These are phyloP conservation scores for Notarius lentiginosus DNA, from an alignment of 2,113 vertebrate species.

Conservation along the genomic window DNA sequence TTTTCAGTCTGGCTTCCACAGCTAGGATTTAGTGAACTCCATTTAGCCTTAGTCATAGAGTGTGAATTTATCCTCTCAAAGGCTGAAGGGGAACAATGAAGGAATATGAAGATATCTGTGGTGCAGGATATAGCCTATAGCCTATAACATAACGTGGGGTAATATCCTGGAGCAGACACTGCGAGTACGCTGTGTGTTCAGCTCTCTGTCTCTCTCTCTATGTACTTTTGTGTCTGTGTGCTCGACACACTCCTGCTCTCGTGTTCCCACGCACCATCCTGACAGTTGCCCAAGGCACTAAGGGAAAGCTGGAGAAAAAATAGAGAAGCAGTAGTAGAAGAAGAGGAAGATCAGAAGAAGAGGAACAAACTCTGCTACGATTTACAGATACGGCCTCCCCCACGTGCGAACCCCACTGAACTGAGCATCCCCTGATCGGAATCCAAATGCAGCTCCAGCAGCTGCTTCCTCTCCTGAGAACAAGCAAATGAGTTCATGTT, in stretches of 20 bases:
- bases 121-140: neutral
- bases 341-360: constrained; percentile 33
- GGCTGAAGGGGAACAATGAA: constrained; percentile 32
- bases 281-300: constrained; percentile 67
- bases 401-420: constrained; percentile 43
- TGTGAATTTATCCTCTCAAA: constrained; percentile 56
- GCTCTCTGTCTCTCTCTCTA: no score
- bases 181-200: neutral
- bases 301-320: constrained; percentile 50
- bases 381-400: constrained; percentile 68
- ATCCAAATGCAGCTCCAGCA: constrained; percentile 48
- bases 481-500: constrained; percentile 32
- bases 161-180: constrained; percentile 22
- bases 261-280: constrained; percentile 60
- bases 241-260: constrained; percentile 44
- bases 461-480: neutral
- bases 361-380: constrained; percentile 59
- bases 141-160: constrained; percentile 11
- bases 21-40: constrained; percentile 4
- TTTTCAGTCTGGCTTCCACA: neutral
- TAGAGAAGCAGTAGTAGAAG: constrained; percentile 36
- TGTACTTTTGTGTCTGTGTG: constrained; percentile 47
- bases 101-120: constrained; percentile 29
- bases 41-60: constrained; percentile 46
- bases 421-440: constrained; percentile 51